Percentiles rank a stretch among this genome's conserved stretches.
These are phyloP conservation scores for Sebastes matsubarae DNA, from an alignment of 2,797 vertebrate species.

Conservation along the genomic window DNA sequence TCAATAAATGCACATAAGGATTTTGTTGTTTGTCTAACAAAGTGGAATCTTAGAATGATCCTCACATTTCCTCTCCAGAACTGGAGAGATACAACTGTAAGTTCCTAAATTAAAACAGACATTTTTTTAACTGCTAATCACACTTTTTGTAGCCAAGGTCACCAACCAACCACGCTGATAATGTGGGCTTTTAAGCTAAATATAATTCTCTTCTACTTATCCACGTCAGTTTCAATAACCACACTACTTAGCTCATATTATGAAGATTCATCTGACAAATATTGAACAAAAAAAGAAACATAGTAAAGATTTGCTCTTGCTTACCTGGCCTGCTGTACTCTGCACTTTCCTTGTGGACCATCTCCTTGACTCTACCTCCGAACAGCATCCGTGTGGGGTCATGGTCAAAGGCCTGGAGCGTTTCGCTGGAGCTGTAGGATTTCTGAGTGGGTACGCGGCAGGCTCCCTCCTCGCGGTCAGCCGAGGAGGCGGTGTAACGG, in stretches of 20 bases:
- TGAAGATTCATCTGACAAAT: background rate
- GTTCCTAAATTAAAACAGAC: background rate
- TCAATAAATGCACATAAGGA: slow-evolving; percentile 13
- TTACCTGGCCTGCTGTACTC: slow-evolving; percentile 94
- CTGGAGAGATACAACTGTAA: background rate
- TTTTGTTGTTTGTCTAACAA: slow-evolving; percentile 13
- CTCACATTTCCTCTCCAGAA: background rate
- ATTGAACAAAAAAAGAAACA: background rate
- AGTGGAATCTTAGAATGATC: background rate
- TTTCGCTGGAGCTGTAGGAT: slow-evolving; percentile 97
- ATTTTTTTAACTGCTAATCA: background rate
- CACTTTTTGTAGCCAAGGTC: background rate
- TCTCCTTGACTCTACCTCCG: slow-evolving; percentile 93
- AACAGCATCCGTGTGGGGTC: slow-evolving; percentile 94
- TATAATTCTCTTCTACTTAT: background rate
- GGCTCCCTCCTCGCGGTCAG: slow-evolving; percentile 85
- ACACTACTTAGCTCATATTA: background rate
- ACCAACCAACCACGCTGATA: background rate
- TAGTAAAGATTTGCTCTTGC: slow-evolving; percentile 23
- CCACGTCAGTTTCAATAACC: background rate
- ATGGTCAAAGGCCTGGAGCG: slow-evolving; percentile 96
- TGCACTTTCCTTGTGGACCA: slow-evolving; percentile 92
- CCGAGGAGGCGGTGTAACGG: slow-evolving; percentile 77
- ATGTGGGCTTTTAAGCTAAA: background rate
- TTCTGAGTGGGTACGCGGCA: slow-evolving; percentile 96